A percentile compares a stretch with the other conserved stretches of the same genome.
phyloP scores from a whole-genome alignment of 53 echinoderm and acorn worm species.

The Paracentrotus lividus region DNA sequence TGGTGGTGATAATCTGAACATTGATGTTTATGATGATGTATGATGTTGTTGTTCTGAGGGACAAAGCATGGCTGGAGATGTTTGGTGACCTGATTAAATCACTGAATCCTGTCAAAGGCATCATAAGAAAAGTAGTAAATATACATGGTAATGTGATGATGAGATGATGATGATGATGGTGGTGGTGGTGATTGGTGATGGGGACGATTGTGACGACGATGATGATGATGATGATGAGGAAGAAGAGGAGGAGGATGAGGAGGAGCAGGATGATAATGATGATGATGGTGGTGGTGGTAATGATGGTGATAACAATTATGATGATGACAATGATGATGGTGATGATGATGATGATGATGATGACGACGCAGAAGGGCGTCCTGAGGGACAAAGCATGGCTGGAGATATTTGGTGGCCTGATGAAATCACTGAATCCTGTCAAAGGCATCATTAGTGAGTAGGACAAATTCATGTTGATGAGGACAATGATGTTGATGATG shows the following conservation, averaged over 20 bases:
- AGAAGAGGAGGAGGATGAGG: too few relatives aligned
- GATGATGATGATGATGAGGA: neutral
- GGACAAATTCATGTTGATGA: neutral
- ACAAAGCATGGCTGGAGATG: conserved; percentile 98
- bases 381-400: conserved; percentile 96
- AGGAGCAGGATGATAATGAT: too few relatives aligned
- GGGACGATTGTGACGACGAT: too few relatives aligned
- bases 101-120: conserved; percentile 95
- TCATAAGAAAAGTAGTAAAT: conserved; percentile 93
- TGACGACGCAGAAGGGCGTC: too few relatives aligned
- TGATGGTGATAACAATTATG: neutral
- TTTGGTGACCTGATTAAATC: conserved; percentile 96
- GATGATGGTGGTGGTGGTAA: neutral
- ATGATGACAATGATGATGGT: too few relatives aligned
- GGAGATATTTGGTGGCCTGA: conserved; percentile 93
- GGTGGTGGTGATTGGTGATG: neutral
- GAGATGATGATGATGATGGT: neutral
- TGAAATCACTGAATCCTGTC: conserved; percentile 99
- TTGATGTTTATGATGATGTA: too few relatives aligned
- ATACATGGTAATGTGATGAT: too few relatives aligned
- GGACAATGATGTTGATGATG: neutral
- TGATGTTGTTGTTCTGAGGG: conserved; percentile 92
- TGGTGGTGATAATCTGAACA: too few relatives aligned
- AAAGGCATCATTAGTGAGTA: conserved; percentile 94
- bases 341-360: too few relatives aligned